phyloP scores from a whole-genome alignment of 2,888 invertebrate genomes.

The Euzetes globulus region DNA sequence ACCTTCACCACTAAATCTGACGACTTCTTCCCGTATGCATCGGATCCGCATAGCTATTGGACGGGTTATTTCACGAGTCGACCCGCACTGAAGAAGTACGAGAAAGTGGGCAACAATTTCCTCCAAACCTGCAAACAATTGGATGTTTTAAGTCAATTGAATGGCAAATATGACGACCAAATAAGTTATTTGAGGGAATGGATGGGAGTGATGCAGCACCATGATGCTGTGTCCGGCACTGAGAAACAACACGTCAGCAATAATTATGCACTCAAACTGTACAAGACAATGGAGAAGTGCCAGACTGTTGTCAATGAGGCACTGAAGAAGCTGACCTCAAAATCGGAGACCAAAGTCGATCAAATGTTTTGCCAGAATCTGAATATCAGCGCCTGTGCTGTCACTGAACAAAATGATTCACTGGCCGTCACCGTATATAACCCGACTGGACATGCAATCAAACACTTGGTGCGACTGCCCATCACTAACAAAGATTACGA shows the following conservation, averaged over 20 bases:
- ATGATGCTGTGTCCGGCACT: constrained; percentile 68
- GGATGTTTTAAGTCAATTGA: constrained; percentile 53
- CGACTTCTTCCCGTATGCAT: constrained; percentile 88
- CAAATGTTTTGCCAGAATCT: constrained; percentile 54
- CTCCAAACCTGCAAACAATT: constrained; percentile 66
- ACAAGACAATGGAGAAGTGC: constrained; percentile 57
- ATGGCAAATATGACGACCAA: constrained; percentile 40
- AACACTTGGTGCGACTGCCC: constrained; percentile 53
- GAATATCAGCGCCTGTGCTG: constrained; percentile 68
- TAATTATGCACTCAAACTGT: constrained; percentile 74
- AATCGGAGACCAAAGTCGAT: not conserved
- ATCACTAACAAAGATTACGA: constrained; percentile 44
- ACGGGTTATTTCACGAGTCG: constrained; percentile 72
- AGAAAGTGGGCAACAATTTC: constrained; percentile 46
- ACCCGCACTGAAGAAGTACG: constrained; percentile 48
- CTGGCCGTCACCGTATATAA: constrained; percentile 30
- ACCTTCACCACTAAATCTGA: too few relatives aligned
- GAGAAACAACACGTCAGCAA: constrained; percentile 58
- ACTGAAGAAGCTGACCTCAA: constrained; percentile 24
- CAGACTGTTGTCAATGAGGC: constrained; percentile 43
- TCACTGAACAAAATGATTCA: constrained; percentile 42
- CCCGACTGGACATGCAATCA: constrained; percentile 53
- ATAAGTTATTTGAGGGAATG: constrained; percentile 42
- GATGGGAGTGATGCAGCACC: constrained; percentile 63
- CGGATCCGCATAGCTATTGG: constrained; percentile 79